Base-by-base conservation (phyloP, 2,888 invertebrate genomes). In the Antheraea yamamai region DNA sequence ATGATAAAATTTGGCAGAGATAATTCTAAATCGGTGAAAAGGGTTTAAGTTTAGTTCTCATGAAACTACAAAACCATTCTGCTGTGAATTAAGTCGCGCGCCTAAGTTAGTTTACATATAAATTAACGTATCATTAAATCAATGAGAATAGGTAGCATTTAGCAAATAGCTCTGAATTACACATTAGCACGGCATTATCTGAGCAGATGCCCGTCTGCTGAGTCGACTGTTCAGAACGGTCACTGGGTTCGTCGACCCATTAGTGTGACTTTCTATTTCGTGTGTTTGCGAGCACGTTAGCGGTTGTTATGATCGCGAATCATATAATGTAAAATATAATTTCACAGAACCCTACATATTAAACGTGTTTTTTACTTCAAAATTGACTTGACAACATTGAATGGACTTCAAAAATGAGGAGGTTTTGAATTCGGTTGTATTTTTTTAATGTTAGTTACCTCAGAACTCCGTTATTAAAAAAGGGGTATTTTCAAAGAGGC, bases 261-360 rank as follows among this genome's bases (percentile, higher is more conserved):
- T 79, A 81, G 77, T 80, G 78, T 84, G 82, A 88, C 92, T 92
- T 92, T 92, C 92, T 92, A 91, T 91, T 92, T 91, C 85, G 86
- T 86, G 83, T 83, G 83, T 78, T 77, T 77, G 79, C 75, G 79
- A 79, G 76, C 81, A 80, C 76, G 75, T 77, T 68, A 18, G 51
- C 51, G 58, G 72, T 58, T 58, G 71, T 75, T 58, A n/a, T 8
- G 70, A 68, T 58, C n/a, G 74, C 70, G 26, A 74, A 74, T 74
- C 74, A 71, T 16, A 18, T 70, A 30, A 58, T 58, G n/a, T 58
- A 70, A 70, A 52, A 74, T 74, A 70, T 74, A 74, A 74, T 66
- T 74, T n/a, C 55, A 39, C 18, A 26, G 26, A 58, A 70, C 55
- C 23, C 58, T n/a, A 23, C 8, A n/a, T 23, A 55, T 18, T 55